These are phyloP conservation scores for Hyppa rectilinea DNA, from an alignment of 2,888 invertebrate genomes.

Conservation along the genomic window DNA sequence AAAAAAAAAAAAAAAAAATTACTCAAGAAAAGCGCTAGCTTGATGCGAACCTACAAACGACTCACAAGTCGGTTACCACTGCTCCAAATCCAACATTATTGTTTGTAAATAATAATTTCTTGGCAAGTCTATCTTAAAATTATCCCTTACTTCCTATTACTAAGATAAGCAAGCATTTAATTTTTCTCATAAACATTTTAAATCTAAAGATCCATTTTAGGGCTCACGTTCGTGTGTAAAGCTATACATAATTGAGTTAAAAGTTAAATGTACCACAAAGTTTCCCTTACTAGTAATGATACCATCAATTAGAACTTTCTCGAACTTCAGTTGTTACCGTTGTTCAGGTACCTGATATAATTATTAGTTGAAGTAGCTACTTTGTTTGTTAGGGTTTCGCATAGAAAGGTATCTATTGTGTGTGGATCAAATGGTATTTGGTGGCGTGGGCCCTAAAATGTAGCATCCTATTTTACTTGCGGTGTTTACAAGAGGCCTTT, in stretches of 20 bases:
- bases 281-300: constrained; percentile 61
- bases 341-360: constrained; percentile 62
- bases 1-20: no score
- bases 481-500: not conserved
- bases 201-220: constrained; percentile 4
- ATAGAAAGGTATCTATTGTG: constrained; percentile 30
- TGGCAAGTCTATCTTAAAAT: not conserved
- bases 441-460: constrained; percentile 26
- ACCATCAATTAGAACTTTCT: constrained; percentile 70
- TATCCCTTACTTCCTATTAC: no score
- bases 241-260: constrained; percentile 53
- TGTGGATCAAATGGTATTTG: constrained; percentile 31
- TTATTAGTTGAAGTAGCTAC: constrained; percentile 61
- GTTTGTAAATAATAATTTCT: not conserved
- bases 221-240: constrained; percentile 6
- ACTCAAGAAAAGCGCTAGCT: no score
- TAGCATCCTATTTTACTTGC: not conserved
- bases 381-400: constrained; percentile 32
- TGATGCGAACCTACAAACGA: no score
- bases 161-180: not conserved
- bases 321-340: constrained; percentile 58
- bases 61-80: no score
- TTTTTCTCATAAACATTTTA: not conserved
- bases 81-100: no score
- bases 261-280: constrained; percentile 56